These are phyloP conservation scores for Oscarella lobularis DNA, from an alignment of 37 sponge, comb jelly and placozoan genomes.

Conservation along the genomic window DNA sequence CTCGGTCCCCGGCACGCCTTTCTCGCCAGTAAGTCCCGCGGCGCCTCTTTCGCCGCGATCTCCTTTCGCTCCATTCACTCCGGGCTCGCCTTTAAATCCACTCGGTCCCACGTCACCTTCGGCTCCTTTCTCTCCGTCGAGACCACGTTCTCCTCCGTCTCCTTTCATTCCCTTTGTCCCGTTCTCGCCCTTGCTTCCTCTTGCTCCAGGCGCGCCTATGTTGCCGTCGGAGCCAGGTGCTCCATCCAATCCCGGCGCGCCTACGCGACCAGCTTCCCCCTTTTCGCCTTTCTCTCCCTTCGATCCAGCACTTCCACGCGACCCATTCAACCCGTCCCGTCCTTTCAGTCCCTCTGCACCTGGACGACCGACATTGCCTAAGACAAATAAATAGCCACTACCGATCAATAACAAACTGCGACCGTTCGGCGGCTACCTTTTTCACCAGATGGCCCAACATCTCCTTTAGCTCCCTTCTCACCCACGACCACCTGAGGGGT, in stretches of 20 bases:
- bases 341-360: slow-evolving; percentile 8
- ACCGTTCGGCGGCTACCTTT: no score
- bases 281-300: not conserved
- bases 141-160: slow-evolving; percentile 10
- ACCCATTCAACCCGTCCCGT: not conserved
- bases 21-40: not conserved
- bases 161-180: slow-evolving; percentile 12
- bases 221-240: slow-evolving; percentile 5
- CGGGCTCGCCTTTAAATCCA: slow-evolving; percentile 1
- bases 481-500: no score
- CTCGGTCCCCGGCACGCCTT: not conserved
- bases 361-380: slow-evolving; percentile 3
- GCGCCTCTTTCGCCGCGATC: slow-evolving; percentile 4
- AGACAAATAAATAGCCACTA: not conserved
- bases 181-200: slow-evolving; percentile 9
- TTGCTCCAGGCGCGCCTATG: slow-evolving; percentile 2
- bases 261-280: slow-evolving; percentile 5
- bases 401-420: no score
- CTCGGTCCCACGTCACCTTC: slow-evolving; percentile 1
- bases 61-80: slow-evolving; percentile 5
- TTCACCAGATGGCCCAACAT: no score
- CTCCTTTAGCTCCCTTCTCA: no score
- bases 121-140: not conserved
- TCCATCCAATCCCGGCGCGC: slow-evolving; percentile 18
- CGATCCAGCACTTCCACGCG: not conserved